These are phyloP conservation scores for Meriones unguiculatus DNA, from an alignment of 2,113 vertebrate genomes.

Conservation along the genomic window DNA sequence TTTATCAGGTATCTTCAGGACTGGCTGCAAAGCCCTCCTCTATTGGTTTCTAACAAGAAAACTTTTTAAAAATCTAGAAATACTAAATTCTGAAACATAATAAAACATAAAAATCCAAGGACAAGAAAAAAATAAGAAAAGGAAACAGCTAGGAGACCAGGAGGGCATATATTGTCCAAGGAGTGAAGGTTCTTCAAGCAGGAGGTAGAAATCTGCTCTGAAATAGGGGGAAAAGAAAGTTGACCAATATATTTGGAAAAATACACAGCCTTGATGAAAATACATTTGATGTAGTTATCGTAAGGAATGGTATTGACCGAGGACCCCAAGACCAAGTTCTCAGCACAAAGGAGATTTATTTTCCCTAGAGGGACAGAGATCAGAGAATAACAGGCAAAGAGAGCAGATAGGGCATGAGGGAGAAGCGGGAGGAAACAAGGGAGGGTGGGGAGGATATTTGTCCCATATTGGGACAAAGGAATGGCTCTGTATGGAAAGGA, in stretches of 20 bases:
- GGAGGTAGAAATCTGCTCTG: neutral
- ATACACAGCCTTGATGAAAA: neutral
- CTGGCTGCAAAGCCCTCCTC: too few species aligned
- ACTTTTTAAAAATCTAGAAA: neutral
- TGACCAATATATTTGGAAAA: conserved; percentile 12
- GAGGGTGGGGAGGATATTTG: neutral
- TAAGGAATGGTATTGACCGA: neutral
- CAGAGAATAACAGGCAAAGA: neutral
- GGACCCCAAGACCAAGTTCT: neutral
- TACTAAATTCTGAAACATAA: neutral
- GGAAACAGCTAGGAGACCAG: neutral
- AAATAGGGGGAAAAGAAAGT: neutral
- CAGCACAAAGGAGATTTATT: neutral
- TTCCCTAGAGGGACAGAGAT: neutral
- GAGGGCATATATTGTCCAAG: neutral
- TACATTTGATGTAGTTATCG: neutral
- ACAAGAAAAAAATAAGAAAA: neutral
- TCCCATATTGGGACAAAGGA: neutral
- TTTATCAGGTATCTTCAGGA: too few species aligned
- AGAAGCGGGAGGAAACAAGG: neutral
- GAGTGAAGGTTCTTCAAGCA: neutral
- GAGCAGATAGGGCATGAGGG: neutral
- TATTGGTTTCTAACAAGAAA: neutral
- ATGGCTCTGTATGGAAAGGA: neutral
- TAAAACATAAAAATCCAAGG: neutral